A percentile compares a stretch with the other conserved stretches of the same genome.
Conservation (phyloP, 2,888 invertebrate genomes). For the Leptarthrus brevirostris region DNA sequence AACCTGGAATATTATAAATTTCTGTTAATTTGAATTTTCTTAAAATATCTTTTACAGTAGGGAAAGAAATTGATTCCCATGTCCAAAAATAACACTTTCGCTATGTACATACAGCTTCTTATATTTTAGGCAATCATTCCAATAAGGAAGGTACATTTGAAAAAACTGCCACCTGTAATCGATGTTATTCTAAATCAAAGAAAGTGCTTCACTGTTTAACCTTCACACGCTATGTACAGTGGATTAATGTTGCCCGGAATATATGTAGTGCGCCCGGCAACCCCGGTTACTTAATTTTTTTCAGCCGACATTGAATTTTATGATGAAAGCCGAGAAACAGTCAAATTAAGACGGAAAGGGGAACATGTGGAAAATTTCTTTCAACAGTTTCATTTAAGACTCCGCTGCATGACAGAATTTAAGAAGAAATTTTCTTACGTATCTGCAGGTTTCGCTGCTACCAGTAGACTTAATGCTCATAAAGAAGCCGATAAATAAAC, state of each 20-base stretch:
- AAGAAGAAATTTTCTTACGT: not conserved
- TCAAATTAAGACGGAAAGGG: constrained; percentile 17
- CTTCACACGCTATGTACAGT: constrained; percentile 5
- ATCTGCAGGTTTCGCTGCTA: not conserved
- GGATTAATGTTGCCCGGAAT: constrained; percentile 20
- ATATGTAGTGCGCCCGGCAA: constrained; percentile 22
- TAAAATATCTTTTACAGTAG: not conserved
- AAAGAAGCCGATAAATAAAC: constrained; percentile 39
- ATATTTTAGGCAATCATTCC: not conserved
- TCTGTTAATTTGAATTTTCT: not conserved
- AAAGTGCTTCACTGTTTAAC: not conserved
- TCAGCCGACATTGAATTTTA: constrained; percentile 44
- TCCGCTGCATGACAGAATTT: constrained; percentile 40
- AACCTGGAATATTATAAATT: not conserved
- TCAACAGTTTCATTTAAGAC: constrained; percentile 48
- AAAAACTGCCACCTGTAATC: not conserved
- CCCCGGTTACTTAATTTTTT: constrained; percentile 41
- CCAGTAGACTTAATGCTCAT: not conserved
- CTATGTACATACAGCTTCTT: not conserved
- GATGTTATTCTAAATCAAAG: no score
- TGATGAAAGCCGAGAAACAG: constrained; percentile 47
- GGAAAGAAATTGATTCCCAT: not conserved
- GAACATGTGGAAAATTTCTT: constrained; percentile 50
- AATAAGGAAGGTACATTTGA: not conserved
- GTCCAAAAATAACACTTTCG: not conserved